These are phyloP conservation scores for Lepidostoma basale DNA, from an alignment of 1,140 invertebrate genomes.

Conservation along the genomic window DNA sequence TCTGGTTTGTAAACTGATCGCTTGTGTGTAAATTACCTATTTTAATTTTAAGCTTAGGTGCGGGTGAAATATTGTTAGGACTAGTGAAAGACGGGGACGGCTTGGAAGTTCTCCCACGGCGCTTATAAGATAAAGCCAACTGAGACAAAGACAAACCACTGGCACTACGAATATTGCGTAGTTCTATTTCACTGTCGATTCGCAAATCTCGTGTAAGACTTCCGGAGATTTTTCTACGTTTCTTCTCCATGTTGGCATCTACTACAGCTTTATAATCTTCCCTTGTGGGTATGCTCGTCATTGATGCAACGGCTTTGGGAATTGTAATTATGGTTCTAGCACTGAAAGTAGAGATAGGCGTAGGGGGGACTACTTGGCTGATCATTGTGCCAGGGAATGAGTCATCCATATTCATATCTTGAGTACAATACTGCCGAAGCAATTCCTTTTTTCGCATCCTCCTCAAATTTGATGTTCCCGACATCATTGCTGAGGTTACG, in stretches of 20 bases:
- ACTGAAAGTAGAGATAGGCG: conserved; percentile 66
- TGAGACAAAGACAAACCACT: conserved; percentile 37
- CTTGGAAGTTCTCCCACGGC: conserved; percentile 61
- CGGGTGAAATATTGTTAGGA: conserved; percentile 50
- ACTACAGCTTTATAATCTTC: conserved; percentile 78
- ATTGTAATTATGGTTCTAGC: conserved; percentile 80
- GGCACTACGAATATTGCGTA: conserved; percentile 46
- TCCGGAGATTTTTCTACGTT: conserved; percentile 67
- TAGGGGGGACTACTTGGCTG: conserved; percentile 60
- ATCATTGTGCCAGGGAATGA: conserved; percentile 58
- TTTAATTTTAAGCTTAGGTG: conserved; percentile 85
- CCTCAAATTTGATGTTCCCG: conserved; percentile 75
- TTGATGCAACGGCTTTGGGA: conserved; percentile 84
- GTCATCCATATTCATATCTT: conserved; percentile 85
- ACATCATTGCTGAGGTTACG: conserved; percentile 50
- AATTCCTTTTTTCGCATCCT: conserved; percentile 90
- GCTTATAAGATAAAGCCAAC: conserved; percentile 56
- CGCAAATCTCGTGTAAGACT: conserved; percentile 63
- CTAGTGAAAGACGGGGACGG: conserved; percentile 46
- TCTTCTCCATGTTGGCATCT: conserved; percentile 70
- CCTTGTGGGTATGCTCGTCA: conserved; percentile 81
- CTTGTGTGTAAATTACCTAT: conserved; percentile 62
- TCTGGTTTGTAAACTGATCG: conserved; percentile 47
- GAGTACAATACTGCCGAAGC: conserved; percentile 81
- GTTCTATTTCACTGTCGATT: conserved; percentile 58